phyloP scores from a whole-genome alignment of 2,888 invertebrate species.

The Pseudococcus viburni region DNA sequence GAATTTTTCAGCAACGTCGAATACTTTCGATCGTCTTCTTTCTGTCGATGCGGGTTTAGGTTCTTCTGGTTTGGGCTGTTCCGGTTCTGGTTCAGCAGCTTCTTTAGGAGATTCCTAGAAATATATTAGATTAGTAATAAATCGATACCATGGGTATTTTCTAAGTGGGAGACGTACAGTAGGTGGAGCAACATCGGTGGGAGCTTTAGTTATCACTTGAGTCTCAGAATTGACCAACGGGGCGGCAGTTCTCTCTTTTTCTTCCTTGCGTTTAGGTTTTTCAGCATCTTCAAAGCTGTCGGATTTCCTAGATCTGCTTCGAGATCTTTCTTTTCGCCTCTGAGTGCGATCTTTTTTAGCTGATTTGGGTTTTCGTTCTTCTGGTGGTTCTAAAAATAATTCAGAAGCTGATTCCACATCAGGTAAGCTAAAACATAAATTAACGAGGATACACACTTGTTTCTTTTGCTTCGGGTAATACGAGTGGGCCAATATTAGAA shows the following conservation, averaged over 20 bases:
- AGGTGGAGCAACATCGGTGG: constrained; percentile 70
- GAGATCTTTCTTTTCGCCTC: constrained; percentile 70
- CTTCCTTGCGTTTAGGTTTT: constrained; percentile 67
- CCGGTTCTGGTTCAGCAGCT: constrained; percentile 31
- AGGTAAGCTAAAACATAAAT: neutral
- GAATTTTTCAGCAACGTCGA: constrained; percentile 81
- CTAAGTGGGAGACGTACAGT: neutral
- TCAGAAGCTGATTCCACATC: neutral
- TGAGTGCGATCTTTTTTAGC: constrained; percentile 76
- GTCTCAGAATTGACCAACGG: constrained; percentile 68
- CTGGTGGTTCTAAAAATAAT: neutral
- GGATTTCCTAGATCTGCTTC: constrained; percentile 68
- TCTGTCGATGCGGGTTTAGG: constrained; percentile 73
- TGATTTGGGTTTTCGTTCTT: constrained; percentile 61
- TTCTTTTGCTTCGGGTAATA: constrained; percentile 63
- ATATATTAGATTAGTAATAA: neutral
- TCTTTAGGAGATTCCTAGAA: constrained; percentile 34
- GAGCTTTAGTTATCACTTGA: constrained; percentile 69
- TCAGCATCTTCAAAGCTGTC: constrained; percentile 67
- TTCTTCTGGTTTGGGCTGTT: neutral
- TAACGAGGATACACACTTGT: neutral
- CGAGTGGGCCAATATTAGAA: constrained; percentile 57
- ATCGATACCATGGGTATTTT: neutral
- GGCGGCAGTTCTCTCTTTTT: constrained; percentile 57
- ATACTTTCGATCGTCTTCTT: constrained; percentile 78